Percentiles rank a stretch among this genome's conserved stretches.
phyloP scores from a whole-genome alignment of 2,113 vertebrate species.

The Acrocephalus kingi region DNA sequence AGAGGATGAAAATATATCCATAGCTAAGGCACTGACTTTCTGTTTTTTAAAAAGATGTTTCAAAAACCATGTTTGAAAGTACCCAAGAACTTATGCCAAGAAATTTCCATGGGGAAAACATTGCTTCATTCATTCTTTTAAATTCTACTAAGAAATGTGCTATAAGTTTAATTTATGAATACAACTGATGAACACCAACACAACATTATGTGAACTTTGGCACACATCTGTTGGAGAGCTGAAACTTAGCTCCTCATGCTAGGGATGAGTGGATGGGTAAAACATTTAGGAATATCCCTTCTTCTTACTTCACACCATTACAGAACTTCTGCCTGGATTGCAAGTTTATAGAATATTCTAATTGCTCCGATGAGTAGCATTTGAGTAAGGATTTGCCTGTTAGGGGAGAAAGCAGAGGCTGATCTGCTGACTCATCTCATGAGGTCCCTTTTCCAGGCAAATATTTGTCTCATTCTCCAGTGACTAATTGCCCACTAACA shows the following conservation, averaged over 20 bases:
- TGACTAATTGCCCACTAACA: neutral
- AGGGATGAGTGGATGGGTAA: neutral
- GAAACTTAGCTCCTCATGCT: neutral
- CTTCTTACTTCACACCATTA: neutral
- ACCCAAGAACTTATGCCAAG: neutral
- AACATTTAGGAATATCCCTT: slow-evolving; percentile 19
- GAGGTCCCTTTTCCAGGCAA: neutral
- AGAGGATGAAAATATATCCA: neutral
- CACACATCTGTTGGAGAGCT: neutral
- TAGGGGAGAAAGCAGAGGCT: neutral
- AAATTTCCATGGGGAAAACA: neutral
- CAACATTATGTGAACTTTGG: neutral
- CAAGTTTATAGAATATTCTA: neutral
- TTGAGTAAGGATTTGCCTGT: slow-evolving; percentile 8
- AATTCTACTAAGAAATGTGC: slow-evolving; percentile 15
- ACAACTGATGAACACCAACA: neutral
- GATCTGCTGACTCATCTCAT: neutral
- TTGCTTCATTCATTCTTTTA: neutral
- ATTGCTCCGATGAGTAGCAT: slow-evolving; percentile 5
- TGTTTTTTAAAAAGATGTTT: neutral
- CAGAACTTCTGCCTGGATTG: neutral
- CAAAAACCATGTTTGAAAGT: neutral
- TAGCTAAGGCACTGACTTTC: neutral
- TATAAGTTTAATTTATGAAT: neutral
- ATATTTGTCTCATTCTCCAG: neutral